phyloP scores from a whole-genome alignment of 2,797 vertebrate species.

The Coluber constrictor region DNA sequence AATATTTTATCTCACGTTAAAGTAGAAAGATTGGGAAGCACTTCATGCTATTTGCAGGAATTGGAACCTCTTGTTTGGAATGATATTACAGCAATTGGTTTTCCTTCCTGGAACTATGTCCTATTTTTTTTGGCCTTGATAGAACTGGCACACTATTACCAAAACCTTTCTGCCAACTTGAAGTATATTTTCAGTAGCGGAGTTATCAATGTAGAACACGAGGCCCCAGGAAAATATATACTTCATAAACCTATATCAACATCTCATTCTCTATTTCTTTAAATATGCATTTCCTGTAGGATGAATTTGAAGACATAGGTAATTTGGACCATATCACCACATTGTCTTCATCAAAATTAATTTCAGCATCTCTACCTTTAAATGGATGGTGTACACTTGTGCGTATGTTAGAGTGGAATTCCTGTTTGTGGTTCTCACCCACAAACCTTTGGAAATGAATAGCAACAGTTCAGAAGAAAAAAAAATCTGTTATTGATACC shows the following conservation, averaged over 20 bases:
- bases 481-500: neutral
- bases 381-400: neutral
- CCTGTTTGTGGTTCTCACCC: neutral
- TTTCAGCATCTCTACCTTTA: neutral
- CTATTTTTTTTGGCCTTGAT: slow-evolving; percentile 61
- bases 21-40: slow-evolving; percentile 45
- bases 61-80: slow-evolving; percentile 54
- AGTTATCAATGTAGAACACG: slow-evolving; percentile 53
- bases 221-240: neutral
- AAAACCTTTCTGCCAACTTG: slow-evolving; percentile 50
- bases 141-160: slow-evolving; percentile 59
- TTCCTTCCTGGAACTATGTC: slow-evolving; percentile 65
- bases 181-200: slow-evolving; percentile 59
- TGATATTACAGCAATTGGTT: slow-evolving; percentile 48
- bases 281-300: neutral
- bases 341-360: neutral
- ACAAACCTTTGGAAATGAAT: neutral
- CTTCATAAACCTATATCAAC: slow-evolving; percentile 48
- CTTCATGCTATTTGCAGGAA: slow-evolving; percentile 50
- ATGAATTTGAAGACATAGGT: neutral
- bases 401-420: neutral
- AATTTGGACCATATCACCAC: neutral
- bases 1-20: slow-evolving; percentile 45
- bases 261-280: slow-evolving; percentile 8
- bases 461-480: neutral